Evolutionary conservation across 2,888 invertebrate genomes (phyloP).

Genomic region (Eilema griseolum): DNA sequence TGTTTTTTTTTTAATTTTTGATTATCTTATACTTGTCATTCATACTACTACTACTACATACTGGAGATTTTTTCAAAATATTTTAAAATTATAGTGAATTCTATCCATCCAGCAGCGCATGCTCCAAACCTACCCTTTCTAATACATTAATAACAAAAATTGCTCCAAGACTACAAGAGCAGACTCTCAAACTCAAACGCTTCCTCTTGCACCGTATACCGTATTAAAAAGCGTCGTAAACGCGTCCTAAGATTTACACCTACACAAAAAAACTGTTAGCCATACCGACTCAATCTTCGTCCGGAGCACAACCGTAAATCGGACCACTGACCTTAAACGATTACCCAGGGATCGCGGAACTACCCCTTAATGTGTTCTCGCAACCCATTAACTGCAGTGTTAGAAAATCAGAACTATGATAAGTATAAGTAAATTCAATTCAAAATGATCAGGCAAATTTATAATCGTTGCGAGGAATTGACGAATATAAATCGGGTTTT

Average conservation of each 20-base stretch:
- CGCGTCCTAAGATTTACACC: constrained; percentile 79
- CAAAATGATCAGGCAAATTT: background rate
- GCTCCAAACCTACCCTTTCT: too few species aligned
- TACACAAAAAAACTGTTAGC: constrained; percentile 86
- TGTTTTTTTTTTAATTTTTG: too few species aligned
- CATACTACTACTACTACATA: too few species aligned
- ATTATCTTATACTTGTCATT: too few species aligned
- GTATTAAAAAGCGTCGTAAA: constrained; percentile 70
- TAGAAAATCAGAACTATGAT: background rate
- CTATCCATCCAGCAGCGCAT: too few species aligned
- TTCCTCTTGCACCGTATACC: constrained; percentile 50
- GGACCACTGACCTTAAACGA: constrained; percentile 63
- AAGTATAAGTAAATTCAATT: background rate
- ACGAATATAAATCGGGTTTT: background rate
- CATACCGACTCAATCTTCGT: constrained; percentile 73
- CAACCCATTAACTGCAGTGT: constrained; percentile 18
- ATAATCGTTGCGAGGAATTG: background rate
- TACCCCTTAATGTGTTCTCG: constrained; percentile 33
- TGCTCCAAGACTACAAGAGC: background rate
- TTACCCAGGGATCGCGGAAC: constrained; percentile 43
- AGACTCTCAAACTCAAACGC: constrained; percentile 45
- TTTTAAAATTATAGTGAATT: too few species aligned
- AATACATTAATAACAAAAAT: background rate
- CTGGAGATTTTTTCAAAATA: too few species aligned
- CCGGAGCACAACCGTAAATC: constrained; percentile 67